These are phyloP conservation scores for Syndactyla subalaris DNA, from an alignment of 2,797 vertebrate genomes.

Conservation along the genomic window DNA sequence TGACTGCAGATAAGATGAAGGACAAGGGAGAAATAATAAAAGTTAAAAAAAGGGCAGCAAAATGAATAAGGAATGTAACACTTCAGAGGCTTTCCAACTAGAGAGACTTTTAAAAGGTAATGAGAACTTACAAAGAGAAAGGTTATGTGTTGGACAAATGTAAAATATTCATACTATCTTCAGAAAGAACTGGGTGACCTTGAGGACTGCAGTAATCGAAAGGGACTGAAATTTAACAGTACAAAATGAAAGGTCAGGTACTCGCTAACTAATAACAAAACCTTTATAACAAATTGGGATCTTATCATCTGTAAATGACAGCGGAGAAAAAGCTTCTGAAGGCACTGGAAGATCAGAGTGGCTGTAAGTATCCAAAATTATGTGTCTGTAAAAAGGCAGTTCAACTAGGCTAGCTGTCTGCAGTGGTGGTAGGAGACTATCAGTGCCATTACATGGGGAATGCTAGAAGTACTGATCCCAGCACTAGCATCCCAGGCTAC, in stretches of 20 bases:
- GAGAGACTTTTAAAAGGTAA: slow-evolving; percentile 26
- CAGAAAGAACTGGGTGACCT: slow-evolving; percentile 25
- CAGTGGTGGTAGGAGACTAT: not conserved
- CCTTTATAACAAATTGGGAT: slow-evolving; percentile 8
- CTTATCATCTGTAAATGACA: slow-evolving; percentile 11
- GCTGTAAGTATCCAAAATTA: not conserved
- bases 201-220: slow-evolving; percentile 30
- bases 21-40: slow-evolving; percentile 17
- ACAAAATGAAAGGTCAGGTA: slow-evolving; percentile 34
- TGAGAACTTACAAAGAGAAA: slow-evolving; percentile 32
- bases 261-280: not conserved
- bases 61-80: slow-evolving; percentile 18
- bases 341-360: not conserved
- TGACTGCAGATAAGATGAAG: not conserved
- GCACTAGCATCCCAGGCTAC: not conserved
- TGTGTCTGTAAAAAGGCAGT: not conserved
- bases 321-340: not conserved
- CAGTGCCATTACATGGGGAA: not conserved
- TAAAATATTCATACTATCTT: slow-evolving; percentile 47
- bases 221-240: not conserved
- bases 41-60: slow-evolving; percentile 4
- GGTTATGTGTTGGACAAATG: slow-evolving; percentile 30
- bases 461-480: not conserved
- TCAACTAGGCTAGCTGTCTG: not conserved
- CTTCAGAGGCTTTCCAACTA: not conserved